Percentiles rank a stretch among this genome's conserved stretches.
phyloP scores from a whole-genome alignment of 1,140 invertebrate genomes.

The Linepithema humile region DNA sequence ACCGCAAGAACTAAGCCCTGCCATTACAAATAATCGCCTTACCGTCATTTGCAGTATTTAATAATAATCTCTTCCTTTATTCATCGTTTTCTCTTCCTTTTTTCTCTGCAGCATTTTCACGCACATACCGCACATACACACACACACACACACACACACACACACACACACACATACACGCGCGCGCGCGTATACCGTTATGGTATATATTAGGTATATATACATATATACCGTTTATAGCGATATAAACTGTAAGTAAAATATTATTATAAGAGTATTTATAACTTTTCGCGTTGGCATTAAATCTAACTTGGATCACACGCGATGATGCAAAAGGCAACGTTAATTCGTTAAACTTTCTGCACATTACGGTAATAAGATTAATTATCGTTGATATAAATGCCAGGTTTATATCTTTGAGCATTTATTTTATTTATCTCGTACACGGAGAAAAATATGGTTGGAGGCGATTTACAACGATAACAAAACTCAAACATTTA shows the following conservation, averaged over 20 bases:
- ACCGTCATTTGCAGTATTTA: neutral
- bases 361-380: constrained; percentile 19
- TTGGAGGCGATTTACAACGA: neutral
- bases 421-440: constrained; percentile 8
- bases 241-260: neutral
- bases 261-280: neutral
- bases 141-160: no score
- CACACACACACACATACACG: no score
- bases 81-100: neutral
- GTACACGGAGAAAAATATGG: neutral
- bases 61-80: constrained; percentile 4
- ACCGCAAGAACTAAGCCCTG: neutral
- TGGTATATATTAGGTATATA: no score
- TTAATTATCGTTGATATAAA: constrained; percentile 12
- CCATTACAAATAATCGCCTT: constrained; percentile 33
- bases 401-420: neutral
- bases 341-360: constrained; percentile 6
- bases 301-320: neutral
- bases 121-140: no score
- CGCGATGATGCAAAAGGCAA: neutral
- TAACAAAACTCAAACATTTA: constrained; percentile 9
- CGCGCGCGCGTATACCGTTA: no score
- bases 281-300: neutral
- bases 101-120: neutral
- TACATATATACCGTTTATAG: neutral